phyloP scores from a whole-genome alignment of 2,888 invertebrate species.

The Patella depressa region DNA sequence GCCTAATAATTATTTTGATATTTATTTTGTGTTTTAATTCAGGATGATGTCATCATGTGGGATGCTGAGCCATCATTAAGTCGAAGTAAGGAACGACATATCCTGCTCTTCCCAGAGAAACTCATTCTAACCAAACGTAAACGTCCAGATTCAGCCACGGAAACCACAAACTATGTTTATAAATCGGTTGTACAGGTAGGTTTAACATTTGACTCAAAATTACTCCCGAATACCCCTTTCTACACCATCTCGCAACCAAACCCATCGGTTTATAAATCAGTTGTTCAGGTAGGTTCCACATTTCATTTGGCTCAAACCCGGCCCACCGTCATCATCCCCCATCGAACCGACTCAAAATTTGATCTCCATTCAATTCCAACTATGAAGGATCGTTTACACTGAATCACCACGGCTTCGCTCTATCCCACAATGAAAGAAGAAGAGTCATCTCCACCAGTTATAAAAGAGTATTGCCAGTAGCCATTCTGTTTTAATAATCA shows the following conservation, averaged over 20 bases:
- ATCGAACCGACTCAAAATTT: too few relatives aligned
- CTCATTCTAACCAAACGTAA: slow-evolving; percentile 62
- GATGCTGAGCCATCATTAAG: slow-evolving; percentile 58
- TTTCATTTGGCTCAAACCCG: not conserved
- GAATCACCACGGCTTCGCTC: too few relatives aligned
- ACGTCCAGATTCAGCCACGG: slow-evolving; percentile 52
- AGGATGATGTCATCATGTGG: slow-evolving; percentile 71
- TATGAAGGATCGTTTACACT: too few relatives aligned
- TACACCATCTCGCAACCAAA: too few relatives aligned
- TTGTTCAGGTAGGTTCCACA: slow-evolving; percentile 61
- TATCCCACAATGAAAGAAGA: too few relatives aligned
- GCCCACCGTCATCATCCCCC: too few relatives aligned
- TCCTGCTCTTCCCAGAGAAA: slow-evolving; percentile 69
- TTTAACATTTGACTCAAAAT: not conserved
- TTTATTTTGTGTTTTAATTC: slow-evolving; percentile 21
- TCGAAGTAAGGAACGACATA: slow-evolving; percentile 64
- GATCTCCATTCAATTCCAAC: too few relatives aligned
- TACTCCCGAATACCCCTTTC: not conserved
- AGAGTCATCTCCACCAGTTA: too few relatives aligned
- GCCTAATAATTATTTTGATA: too few relatives aligned
- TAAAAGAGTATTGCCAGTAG: too few relatives aligned
- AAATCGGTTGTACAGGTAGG: slow-evolving; percentile 66
- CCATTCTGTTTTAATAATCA: too few relatives aligned
- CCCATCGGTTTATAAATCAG: slow-evolving; percentile 54
- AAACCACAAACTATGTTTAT: slow-evolving; percentile 62